Conservation (phyloP, 2,888 invertebrate species). For the Cryptosula pallasiana region DNA sequence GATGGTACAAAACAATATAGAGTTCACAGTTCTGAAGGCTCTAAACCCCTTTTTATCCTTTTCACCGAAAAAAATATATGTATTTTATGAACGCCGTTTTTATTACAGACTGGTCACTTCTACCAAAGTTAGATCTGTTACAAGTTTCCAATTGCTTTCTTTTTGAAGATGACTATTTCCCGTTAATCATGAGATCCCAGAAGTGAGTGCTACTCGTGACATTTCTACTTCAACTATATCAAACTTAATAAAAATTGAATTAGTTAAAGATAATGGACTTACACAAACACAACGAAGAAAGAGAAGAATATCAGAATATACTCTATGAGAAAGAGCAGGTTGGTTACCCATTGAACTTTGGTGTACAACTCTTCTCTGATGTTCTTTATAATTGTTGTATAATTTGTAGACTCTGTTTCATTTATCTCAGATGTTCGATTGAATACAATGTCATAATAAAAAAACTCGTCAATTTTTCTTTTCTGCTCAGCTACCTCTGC, state of each 20-base stretch:
- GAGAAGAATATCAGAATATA: neutral
- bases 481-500: neutral
- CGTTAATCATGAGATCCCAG: too few species aligned
- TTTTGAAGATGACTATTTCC: too few species aligned
- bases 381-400: neutral
- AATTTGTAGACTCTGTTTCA: neutral
- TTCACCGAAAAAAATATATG: too few species aligned
- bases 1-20: too few species aligned
- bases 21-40: too few species aligned
- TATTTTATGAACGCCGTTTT: too few species aligned
- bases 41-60: too few species aligned
- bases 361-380: neutral
- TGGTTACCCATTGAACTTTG: neutral
- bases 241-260: neutral
- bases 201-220: neutral
- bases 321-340: neutral
- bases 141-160: too few species aligned
- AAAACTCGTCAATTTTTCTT: neutral
- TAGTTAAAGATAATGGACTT: too few species aligned
- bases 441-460: neutral
- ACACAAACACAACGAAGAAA: conserved; percentile 1
- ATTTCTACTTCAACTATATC: neutral
- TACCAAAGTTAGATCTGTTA: too few species aligned
- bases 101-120: too few species aligned
- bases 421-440: neutral